Evolutionary conservation across 2,113 vertebrate species (phyloP), one percentile per base, ranked within the genome.

Genomic region (Eretmochelys imbricata): DNA sequence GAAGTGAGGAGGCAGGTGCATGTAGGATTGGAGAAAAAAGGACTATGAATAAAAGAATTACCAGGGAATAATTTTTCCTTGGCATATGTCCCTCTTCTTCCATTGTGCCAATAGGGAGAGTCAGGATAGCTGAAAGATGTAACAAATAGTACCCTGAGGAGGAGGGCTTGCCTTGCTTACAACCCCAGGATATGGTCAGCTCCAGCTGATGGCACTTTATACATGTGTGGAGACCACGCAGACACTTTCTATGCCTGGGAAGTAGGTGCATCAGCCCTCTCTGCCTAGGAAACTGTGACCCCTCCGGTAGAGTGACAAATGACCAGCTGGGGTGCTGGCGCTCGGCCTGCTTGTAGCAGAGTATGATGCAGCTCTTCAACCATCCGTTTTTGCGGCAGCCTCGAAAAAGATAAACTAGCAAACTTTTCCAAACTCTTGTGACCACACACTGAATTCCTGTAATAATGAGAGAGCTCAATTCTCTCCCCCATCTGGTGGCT

Each of bases 331-430:
- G n/a, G 27, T 46, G 20, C 51, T 95, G 54, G 75, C 85, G 87
- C 93, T 96, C 91, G 4, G 87, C 89, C 93, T 93, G 92, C 90
- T 95, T 91, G 94, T 96, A 97, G 96, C 94, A 95, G 95, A 95
- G 83, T 50, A 94, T 92, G 85, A 96, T 13, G 0, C 90, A 95
- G 96, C 92, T 94, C 94, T 95, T 91, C 85, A 84, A 81, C 96
- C 95, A 96, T 95, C 96, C 96, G 90, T 82, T 93, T 96, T 94
- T 82, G 42, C n/a, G 93, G 92, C 12, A 89, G 16, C 27, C 90
- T 92, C 89, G 92, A 86, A 92, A 55, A 2, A 48, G 93, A 0
- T 49, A 91, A 89, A 89, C 22, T 80, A 8, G 54, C 86, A 87
- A 75, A 79, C 53, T 10, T 82, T 69, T n/a, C 75, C 16, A 2